Conservation (phyloP, 2,113 vertebrate species). For the Puma concolor region DNA sequence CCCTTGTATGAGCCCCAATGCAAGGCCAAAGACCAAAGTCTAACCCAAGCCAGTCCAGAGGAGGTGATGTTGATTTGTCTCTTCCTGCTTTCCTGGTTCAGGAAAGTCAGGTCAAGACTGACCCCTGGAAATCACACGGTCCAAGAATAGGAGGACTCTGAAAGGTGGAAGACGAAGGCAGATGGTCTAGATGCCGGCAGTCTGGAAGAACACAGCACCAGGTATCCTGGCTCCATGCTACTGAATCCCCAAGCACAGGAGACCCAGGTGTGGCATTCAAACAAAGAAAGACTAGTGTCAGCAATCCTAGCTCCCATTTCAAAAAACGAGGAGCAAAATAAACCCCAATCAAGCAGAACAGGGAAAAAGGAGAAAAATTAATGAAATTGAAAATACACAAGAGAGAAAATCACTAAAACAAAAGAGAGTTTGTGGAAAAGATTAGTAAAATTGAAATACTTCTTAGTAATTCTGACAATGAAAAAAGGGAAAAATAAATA, state of each 20-base stretch:
- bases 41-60: not conserved
- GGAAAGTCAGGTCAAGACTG: too few relatives aligned
- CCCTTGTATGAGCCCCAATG: not conserved
- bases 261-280: not conserved
- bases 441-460: not conserved
- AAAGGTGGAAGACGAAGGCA: not conserved
- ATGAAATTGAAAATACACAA: not conserved
- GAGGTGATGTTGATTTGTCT: not conserved
- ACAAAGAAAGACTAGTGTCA: not conserved
- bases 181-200: rapidly evolving
- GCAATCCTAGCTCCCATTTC: not conserved
- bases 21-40: not conserved
- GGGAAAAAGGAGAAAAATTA: not conserved
- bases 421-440: not conserved
- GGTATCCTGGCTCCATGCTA: not conserved
- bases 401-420: not conserved
- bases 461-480: not conserved
- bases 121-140: not conserved
- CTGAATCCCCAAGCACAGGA: not conserved
- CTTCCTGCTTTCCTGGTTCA: not conserved
- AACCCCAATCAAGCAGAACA: not conserved
- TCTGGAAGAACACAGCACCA: not conserved
- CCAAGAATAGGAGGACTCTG: not conserved
- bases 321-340: not conserved
- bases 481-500: not conserved